Conservation (phyloP, 2,797 vertebrate genomes). For the Acanthornis magna region DNA sequence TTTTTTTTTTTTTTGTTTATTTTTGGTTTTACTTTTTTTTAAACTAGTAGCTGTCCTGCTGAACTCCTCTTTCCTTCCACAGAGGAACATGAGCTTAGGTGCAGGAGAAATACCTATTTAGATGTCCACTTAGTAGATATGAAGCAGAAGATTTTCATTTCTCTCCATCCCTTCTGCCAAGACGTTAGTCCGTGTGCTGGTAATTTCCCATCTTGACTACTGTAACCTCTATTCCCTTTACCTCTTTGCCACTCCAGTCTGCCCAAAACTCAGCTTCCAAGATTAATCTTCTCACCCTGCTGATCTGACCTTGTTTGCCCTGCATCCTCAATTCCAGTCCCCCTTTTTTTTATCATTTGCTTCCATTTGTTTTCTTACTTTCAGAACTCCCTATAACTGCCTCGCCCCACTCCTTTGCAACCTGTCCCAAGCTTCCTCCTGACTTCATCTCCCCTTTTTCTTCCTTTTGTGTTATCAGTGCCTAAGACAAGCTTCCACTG, state of each 20-base stretch:
- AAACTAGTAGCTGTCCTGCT: conserved; percentile 57
- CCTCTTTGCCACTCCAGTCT: conserved; percentile 27
- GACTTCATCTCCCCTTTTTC: not conserved
- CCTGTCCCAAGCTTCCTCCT: not conserved
- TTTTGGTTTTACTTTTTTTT: conserved; percentile 10
- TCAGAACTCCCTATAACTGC: not conserved
- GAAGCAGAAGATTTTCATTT: conserved; percentile 74
- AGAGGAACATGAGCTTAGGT: conserved; percentile 72
- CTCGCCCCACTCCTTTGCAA: not conserved
- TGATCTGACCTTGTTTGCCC: not conserved
- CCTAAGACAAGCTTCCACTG: not conserved
- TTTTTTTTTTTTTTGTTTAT: not conserved
- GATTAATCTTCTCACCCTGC: conserved; percentile 26
- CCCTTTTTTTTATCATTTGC: not conserved
- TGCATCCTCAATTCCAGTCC: not conserved
- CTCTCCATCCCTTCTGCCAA: conserved; percentile 73
- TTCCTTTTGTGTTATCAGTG: not conserved
- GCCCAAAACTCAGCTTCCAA: conserved; percentile 22
- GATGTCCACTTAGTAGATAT: conserved; percentile 73
- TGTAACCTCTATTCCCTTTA: conserved; percentile 56
- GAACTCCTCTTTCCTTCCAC: conserved; percentile 74
- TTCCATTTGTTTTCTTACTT: conserved; percentile 9
- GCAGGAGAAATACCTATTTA: conserved; percentile 73
- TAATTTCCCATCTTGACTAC: conserved; percentile 73
- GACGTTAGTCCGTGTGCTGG: conserved; percentile 72